Percentiles rank a stretch among this genome's conserved stretches.
Evolutionary conservation across 2,888 invertebrate genomes (phyloP).

Genomic region (Trachelus iudaicus): DNA sequence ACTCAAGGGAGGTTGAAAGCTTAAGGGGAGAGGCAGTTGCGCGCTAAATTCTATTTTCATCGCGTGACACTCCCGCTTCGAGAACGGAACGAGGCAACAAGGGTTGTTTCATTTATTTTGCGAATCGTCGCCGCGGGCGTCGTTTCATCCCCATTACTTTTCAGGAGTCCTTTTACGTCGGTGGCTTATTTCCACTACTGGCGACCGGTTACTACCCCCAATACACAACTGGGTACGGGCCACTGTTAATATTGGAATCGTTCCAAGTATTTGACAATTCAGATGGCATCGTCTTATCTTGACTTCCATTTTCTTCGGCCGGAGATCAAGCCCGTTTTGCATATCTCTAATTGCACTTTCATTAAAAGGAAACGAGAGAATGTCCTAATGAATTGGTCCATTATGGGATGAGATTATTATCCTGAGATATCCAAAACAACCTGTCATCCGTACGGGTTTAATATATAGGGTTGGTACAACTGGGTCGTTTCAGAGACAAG

Average conservation of each 20-base stretch:
- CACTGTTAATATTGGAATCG: slow-evolving; percentile 52
- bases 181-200: background rate
- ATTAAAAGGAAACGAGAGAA: slow-evolving; percentile 47
- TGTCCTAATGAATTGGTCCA: slow-evolving; percentile 53
- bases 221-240: background rate
- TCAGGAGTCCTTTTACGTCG: background rate
- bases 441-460: too few species aligned
- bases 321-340: slow-evolving; percentile 53
- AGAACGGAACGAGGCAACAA: slow-evolving; percentile 2
- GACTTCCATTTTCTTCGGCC: slow-evolving; percentile 28
- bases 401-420: slow-evolving; percentile 28
- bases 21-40: slow-evolving; percentile 9
- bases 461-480: too few species aligned
- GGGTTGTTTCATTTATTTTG: background rate
- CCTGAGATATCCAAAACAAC: background rate
- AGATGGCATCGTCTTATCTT: slow-evolving; percentile 42
- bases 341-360: slow-evolving; percentile 58
- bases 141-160: slow-evolving; percentile 34
- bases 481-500: background rate
- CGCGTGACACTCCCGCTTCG: background rate
- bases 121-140: background rate
- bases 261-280: slow-evolving; percentile 55
- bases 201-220: background rate
- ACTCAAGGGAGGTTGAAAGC: background rate
- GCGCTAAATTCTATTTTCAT: slow-evolving; percentile 19